phyloP scores from a whole-genome alignment of 2,113 vertebrate species.

The Apus apus region DNA sequence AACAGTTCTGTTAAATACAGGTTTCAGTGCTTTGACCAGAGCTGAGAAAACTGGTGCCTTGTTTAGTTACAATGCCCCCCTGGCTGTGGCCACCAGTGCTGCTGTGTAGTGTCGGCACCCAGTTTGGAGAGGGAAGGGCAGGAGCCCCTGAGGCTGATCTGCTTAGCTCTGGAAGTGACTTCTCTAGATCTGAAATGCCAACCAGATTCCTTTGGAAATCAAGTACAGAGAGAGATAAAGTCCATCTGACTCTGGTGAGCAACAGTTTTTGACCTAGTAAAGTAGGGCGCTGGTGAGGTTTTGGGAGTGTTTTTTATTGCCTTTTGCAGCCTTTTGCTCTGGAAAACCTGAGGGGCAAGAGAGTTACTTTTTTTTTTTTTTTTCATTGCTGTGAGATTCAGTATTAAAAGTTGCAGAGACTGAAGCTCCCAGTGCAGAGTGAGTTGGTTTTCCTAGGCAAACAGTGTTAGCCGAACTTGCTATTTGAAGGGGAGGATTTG shows the following conservation, averaged over 20 bases:
- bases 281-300: rapidly evolving
- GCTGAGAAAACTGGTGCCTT: background rate
- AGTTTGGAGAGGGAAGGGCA: rapidly evolving
- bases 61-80: background rate
- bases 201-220: rapidly evolving
- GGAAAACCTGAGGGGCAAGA: rapidly evolving
- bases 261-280: background rate
- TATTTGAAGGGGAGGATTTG: background rate
- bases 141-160: no score
- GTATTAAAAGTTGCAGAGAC: rapidly evolving
- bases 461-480: no score
- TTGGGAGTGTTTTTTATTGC: rapidly evolving
- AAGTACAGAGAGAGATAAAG: rapidly evolving
- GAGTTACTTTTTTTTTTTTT: rapidly evolving
- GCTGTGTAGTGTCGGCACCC: background rate
- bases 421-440: rapidly evolving
- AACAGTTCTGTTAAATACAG: background rate
- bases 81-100: rapidly evolving
- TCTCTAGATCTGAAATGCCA: no score
- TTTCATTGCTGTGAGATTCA: background rate
- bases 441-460: background rate
- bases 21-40: background rate
- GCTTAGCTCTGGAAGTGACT: background rate
- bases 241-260: rapidly evolving
- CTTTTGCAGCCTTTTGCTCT: rapidly evolving